Base-by-base conservation (phyloP, 1,140 invertebrate genomes). In the Calephelis virginiensis region DNA sequence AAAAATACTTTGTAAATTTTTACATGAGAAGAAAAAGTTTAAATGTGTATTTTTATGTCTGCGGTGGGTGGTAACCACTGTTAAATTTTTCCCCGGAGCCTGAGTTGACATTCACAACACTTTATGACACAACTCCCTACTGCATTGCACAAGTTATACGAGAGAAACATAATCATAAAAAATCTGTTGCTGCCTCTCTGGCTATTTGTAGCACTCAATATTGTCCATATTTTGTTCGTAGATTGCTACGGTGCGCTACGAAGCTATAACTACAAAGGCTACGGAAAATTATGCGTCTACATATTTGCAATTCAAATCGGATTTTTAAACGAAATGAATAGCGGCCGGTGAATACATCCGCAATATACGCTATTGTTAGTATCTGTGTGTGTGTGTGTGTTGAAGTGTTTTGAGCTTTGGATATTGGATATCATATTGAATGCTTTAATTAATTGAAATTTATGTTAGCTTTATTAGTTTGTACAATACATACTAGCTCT, bases 261-360 rank as follows among this genome's bases (percentile, higher is more conserved):
- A 17, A 46, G 38, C 28, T 53, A 13, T 14, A 45, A 13, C 14
- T 45, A 43, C 14, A 62, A 47, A 62, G 4, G 45, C 40, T 45
- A 62, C 13, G 45, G 60, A 68, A 63, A 68, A 68, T 66, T 63
- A 63, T 59, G 64, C 64, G 64, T 62, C 50, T 63, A 50, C 63
- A 63, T 56, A 63, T 66, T 70, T 70, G 68, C 68, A 70, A 70
- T 70, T 70, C 68, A 66, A 70, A 70, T 70, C 40, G 49, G 53
- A 66, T 70, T 69, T 70, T 62, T 62, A 63, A 65, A 59, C 63
- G 49, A 53, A 62, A 62, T 62, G 45, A 62, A 62, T 62, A 43
- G 38, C 63, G 49, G 40, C 7, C 61, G 61, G 45, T 9, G 40
- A 47, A 62, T 17, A 56, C 53, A 56, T 56, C 53, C 53, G 61